Percentiles rank a stretch among this genome's conserved stretches.
Evolutionary conservation across 2,113 vertebrate genomes (phyloP).

Genomic region (Aldabrachelys gigantea): DNA sequence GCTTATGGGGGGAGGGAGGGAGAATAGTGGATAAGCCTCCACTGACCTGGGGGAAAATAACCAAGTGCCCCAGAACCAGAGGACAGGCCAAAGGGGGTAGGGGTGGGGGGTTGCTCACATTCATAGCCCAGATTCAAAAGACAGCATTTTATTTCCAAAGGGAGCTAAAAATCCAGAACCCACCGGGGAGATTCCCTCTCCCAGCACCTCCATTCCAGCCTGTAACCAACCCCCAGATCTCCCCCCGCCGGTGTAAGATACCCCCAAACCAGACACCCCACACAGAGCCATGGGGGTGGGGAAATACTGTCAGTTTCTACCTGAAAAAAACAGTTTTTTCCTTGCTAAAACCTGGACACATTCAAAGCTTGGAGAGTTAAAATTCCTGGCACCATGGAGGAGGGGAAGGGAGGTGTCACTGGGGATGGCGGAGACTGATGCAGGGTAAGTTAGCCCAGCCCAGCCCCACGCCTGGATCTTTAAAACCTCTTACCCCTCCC

Average conservation of each 20-base stretch:
- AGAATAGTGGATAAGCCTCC: not conserved
- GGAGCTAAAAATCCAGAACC: not conserved
- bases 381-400: not conserved
- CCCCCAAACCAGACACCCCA: too few species aligned
- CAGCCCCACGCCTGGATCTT: not conserved
- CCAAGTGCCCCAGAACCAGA: not conserved
- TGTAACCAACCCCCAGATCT: not conserved
- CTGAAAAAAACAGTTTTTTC: not conserved
- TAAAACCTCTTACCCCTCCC: not conserved
- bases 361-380: slow-evolving; percentile 14
- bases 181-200: not conserved
- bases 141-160: not conserved
- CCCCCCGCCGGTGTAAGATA: not conserved
- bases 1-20: not conserved
- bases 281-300: too few species aligned
- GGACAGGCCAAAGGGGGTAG: not conserved
- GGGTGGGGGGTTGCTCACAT: not conserved
- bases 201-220: not conserved
- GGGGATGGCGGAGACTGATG: not conserved
- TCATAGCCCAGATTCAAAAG: not conserved
- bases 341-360: slow-evolving; percentile 20
- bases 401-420: not conserved
- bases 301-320: not conserved
- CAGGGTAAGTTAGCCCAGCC: not conserved
- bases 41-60: not conserved